Base-by-base conservation (phyloP, 1,140 invertebrate species). In the Drosophila neocordata region DNA sequence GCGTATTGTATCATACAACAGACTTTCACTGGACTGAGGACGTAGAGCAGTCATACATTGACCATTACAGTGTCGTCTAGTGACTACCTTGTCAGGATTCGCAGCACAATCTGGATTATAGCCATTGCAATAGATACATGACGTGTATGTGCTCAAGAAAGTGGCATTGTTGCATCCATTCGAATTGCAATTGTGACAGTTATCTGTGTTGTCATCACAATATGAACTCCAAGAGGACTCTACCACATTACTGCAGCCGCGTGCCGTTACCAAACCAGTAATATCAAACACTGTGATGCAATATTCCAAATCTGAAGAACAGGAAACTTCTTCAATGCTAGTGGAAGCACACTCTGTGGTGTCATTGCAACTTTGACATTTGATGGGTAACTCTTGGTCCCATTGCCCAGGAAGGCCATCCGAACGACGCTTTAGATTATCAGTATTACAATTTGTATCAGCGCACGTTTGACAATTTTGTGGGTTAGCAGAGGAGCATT, bases 171-270 rank as follows among this genome's bases (percentile, higher is more conserved):
- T 91, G 44, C 90, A 91, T 0, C 44, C 53, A 13, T 91, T 88
- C 2, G 90, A 91, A 61, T 91, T 91, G 65, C 90, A 91, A 48
- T 91, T 91, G 57, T 62, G 73, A 53, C 90, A 91, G 5, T 67
- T 82, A 2, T 2, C 69, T 0, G 24, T 7, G 11, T 82, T 90
- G 0, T 35, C 70, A 70, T 91, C 80, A 34, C 90, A 91, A 57
- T 91, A 91, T 1, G 3, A 7, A 18, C 75, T 67, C 34, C 62
- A 71, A 9, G 65, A 12, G 0, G 56, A 6, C 51, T 91, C 90
- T 1, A 91, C 70, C n/a, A 20, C 51, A 15, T 62, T 27, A 37
- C 89, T 91, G 35, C 90, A 91, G 9, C 90, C 90, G 18, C 84
- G 84, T 5, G 64, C 55, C 0, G 59, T 12, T 1, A 91, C 82